Conservation (phyloP, 2,113 vertebrate species). For the Cinclus cinclus region DNA sequence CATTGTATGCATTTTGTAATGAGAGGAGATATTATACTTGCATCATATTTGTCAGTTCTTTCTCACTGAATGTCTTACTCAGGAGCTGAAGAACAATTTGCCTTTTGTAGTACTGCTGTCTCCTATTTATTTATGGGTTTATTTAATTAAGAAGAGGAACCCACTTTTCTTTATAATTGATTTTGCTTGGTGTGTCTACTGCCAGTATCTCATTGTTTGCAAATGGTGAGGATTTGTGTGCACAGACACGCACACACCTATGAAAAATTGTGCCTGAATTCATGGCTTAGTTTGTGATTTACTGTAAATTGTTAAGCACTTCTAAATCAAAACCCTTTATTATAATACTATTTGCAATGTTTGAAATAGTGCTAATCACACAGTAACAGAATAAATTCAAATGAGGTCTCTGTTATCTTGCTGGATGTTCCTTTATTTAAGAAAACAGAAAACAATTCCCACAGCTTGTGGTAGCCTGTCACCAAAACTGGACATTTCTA, state of each 20-base stretch:
- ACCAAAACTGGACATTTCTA: not conserved
- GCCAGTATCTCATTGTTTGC: not conserved
- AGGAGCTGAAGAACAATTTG: not conserved
- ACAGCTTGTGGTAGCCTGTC: not conserved
- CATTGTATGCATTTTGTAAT: not conserved
- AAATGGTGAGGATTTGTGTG: not conserved
- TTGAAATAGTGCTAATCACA: not conserved
- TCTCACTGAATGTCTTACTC: not conserved
- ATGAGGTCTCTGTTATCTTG: not conserved
- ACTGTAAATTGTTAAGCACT: not conserved
- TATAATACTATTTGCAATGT: not conserved
- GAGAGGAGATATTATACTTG: not conserved
- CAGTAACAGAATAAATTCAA: not conserved
- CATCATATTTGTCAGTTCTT: not conserved
- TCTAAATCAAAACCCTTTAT: not conserved
- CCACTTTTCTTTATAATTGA: not conserved
- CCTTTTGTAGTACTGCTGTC: not conserved
- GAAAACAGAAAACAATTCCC: not conserved
- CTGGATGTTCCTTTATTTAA: not conserved
- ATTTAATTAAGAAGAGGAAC: constrained; percentile 18
- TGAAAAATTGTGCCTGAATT: not conserved
- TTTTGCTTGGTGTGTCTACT: not conserved
- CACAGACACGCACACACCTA: not conserved
- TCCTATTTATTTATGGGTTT: constrained; percentile 32
- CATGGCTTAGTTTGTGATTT: not conserved